Evolutionary conservation across 2,888 invertebrate genomes (phyloP).

Genomic region (Pollenia angustigena): DNA sequence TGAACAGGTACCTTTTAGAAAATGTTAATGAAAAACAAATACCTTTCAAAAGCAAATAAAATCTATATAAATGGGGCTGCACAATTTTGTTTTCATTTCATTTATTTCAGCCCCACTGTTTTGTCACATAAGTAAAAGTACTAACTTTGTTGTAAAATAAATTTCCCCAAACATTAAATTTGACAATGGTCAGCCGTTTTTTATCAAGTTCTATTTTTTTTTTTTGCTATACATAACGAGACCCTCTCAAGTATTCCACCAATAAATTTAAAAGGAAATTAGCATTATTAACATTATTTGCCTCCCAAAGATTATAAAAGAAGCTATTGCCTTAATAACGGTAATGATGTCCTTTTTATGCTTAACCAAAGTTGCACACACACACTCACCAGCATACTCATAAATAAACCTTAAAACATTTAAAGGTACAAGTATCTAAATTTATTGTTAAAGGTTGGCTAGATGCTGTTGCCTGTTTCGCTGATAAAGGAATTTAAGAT

Average conservation of each 20-base stretch:
- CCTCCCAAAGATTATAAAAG: conserved; percentile 31
- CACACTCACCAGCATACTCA: background rate
- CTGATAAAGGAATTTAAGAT: conserved; percentile 31
- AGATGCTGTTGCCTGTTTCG: background rate
- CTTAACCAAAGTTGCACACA: conserved; percentile 42
- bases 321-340: conserved; percentile 58
- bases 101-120: conserved; percentile 51
- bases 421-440: conserved; percentile 28
- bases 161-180: conserved; percentile 57
- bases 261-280: conserved; percentile 62
- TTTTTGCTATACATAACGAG: background rate
- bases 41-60: no score
- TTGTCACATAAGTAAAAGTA: background rate
- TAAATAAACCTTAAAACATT: conserved; percentile 40
- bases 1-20: no score
- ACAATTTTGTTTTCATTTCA: no score
- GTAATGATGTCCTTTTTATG: conserved; percentile 74
- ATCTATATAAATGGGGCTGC: no score
- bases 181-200: conserved; percentile 74
- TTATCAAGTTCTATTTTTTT: background rate
- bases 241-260: conserved; percentile 1
- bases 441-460: conserved; percentile 56
- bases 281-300: conserved; percentile 80
- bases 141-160: background rate
- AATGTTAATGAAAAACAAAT: no score